phyloP scores from a whole-genome alignment of 2,888 invertebrate genomes.

The Dorcus parallelipipedus region DNA sequence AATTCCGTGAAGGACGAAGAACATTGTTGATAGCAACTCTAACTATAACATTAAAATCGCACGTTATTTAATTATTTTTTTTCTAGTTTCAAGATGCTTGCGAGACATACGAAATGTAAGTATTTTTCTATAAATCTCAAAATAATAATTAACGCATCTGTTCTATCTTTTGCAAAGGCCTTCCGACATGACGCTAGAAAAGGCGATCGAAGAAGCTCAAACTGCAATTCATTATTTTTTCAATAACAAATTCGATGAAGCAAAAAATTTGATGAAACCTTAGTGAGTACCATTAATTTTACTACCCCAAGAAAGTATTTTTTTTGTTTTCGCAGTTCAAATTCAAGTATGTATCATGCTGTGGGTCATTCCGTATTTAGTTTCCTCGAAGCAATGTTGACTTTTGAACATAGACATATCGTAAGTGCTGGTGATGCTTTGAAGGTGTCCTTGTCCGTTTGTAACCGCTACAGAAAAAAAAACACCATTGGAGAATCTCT shows the following conservation, averaged over 20 bases:
- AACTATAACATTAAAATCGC: not conserved
- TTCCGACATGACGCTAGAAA: slow-evolving; percentile 59
- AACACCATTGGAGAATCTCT: slow-evolving; percentile 73
- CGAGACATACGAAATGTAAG: slow-evolving; percentile 49
- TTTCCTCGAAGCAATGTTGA: slow-evolving; percentile 89
- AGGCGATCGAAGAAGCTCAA: slow-evolving; percentile 73
- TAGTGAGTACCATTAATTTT: slow-evolving; percentile 56
- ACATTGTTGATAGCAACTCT: not conserved
- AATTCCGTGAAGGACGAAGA: too few species aligned
- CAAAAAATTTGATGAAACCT: slow-evolving; percentile 73
- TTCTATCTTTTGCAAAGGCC: slow-evolving; percentile 25
- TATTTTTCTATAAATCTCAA: slow-evolving; percentile 20
- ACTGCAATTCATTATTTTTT: slow-evolving; percentile 85
- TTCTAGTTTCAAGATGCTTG: slow-evolving; percentile 55
- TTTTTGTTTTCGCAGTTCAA: slow-evolving; percentile 56
- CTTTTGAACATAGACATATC: slow-evolving; percentile 81
- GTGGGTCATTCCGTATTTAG: slow-evolving; percentile 84
- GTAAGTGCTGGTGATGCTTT: slow-evolving; percentile 69
- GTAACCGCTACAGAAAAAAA: slow-evolving; percentile 67
- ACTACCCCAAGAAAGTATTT: not conserved
- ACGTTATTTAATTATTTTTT: not conserved
- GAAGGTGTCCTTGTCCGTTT: slow-evolving; percentile 75
- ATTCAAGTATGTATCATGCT: slow-evolving; percentile 87
- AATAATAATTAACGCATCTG: not conserved
- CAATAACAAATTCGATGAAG: slow-evolving; percentile 85